These are phyloP conservation scores for Pinctada fucata DNA, from an alignment of 2,888 invertebrate species.

Conservation along the genomic window DNA sequence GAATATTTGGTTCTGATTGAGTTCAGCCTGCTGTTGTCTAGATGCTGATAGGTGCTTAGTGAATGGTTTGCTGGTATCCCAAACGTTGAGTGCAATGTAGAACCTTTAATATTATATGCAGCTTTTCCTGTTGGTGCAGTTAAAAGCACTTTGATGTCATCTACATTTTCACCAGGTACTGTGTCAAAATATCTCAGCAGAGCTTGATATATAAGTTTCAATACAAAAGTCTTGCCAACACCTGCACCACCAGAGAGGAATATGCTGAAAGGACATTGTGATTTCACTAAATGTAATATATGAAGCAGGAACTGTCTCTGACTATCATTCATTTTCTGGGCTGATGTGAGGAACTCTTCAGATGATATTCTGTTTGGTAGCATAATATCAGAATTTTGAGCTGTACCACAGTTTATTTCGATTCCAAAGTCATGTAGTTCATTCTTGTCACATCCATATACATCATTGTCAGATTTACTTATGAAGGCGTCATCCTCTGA, in stretches of 20 bases:
- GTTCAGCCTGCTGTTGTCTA: constrained; percentile 14
- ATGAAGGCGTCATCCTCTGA: constrained; percentile 3
- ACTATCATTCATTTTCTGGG: neutral
- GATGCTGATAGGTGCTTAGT: neutral
- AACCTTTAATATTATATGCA: constrained; percentile 28
- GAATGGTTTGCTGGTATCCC: constrained; percentile 20
- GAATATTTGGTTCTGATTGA: constrained; percentile 1
- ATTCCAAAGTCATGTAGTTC: neutral
- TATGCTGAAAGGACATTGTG: constrained; percentile 30
- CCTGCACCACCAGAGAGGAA: constrained; percentile 49
- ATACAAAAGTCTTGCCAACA: constrained; percentile 46
- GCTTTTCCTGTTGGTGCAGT: constrained; percentile 51
- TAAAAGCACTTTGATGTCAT: constrained; percentile 24
- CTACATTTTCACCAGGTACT: constrained; percentile 34
- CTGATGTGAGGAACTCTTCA: neutral
- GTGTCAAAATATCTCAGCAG: constrained; percentile 37
- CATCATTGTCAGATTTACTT: neutral
- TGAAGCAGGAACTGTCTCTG: constrained; percentile 1
- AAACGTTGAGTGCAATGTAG: constrained; percentile 7
- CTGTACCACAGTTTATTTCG: neutral
- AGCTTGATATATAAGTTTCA: constrained; percentile 44
- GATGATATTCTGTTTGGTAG: constrained; percentile 4
- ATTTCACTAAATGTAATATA: neutral
- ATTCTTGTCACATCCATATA: neutral
- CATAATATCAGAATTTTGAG: neutral